Base-by-base conservation (phyloP, 23 tunicate species). In the Styela plicata region DNA sequence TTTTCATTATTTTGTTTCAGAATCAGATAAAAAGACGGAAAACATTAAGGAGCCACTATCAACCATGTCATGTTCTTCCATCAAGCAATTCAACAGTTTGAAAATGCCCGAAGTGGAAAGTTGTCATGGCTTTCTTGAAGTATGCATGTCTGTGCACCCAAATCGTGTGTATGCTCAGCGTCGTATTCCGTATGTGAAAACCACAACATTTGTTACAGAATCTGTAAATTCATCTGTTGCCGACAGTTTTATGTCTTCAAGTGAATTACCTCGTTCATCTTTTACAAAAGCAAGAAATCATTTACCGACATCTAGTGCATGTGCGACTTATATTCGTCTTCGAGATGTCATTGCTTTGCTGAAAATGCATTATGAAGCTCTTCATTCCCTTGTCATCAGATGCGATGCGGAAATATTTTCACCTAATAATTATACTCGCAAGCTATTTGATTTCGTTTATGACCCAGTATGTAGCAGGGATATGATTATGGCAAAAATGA, bases 51-150 rank as follows among this genome's bases (percentile, higher is more conserved):
- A n/a, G n/a, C n/a, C n/a, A n/a, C n/a, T n/a, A n/a, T n/a, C n/a
- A n/a, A n/a, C n/a, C n/a, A n/a, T n/a, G n/a, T n/a, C n/a, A n/a
- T n/a, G n/a, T n/a, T n/a, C n/a, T n/a, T n/a, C n/a, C n/a, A n/a
- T n/a, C n/a, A n/a, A n/a, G n/a, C n/a, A n/a, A n/a, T n/a, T n/a
- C n/a, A n/a, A n/a, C 57, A 44, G 57, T 13, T 44, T 7, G 57
- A 5, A 21, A 16, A 76, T 76, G 81, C 81, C 81, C 27, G 81
- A 25, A 24, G 81, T 27, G 24, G 53, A 44, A 44, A 36, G 31
- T 76, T 76, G 81, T 29, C 81, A 76, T 65, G 81, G 81, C n/a
- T 76, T 76, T 76, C 81, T 76, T 44, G 81, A 76, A 76, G 64
- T 76, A 1, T 76, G 81, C 53, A 33, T 76, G 64, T 76, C 64